Conservation (phyloP, 1,140 invertebrate genomes). For the Drosophila arizonae region DNA sequence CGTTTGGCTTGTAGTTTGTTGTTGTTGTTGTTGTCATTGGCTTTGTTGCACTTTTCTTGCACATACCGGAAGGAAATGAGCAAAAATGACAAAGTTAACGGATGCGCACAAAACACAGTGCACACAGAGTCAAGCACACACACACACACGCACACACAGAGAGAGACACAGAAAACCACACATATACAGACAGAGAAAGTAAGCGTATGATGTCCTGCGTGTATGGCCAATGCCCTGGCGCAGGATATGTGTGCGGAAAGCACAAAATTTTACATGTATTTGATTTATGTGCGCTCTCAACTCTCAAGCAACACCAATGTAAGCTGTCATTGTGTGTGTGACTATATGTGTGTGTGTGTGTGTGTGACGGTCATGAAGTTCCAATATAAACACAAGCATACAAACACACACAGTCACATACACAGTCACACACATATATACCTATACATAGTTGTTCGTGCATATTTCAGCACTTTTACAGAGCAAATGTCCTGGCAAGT, state of each 20-base stretch:
- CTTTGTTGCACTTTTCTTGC: constrained; percentile 67
- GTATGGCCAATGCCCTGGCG: constrained; percentile 66
- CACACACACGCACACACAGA: constrained; percentile 8
- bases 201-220: constrained; percentile 20
- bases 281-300: constrained; percentile 71
- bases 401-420: constrained; percentile 7
- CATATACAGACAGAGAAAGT: background rate
- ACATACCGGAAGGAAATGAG: constrained; percentile 78
- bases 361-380: constrained; percentile 4
- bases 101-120: constrained; percentile 79
- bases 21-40: constrained; percentile 11
- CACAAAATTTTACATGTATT: constrained; percentile 78
- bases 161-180: constrained; percentile 13
- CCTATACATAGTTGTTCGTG: constrained; percentile 3
- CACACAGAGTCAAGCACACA: constrained; percentile 42
- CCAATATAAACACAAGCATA: background rate
- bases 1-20: constrained; percentile 46
- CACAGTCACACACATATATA: background rate
- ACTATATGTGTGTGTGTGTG: background rate
- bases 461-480: constrained; percentile 37
- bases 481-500: constrained; percentile 55
- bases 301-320: constrained; percentile 33
- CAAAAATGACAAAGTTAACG: constrained; percentile 82
- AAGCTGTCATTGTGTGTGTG: constrained; percentile 19
- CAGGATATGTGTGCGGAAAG: constrained; percentile 80